Evolutionary conservation across 2,113 vertebrate species (phyloP), one percentile per base, ranked within the genome.

Genomic region (Choloepus hoffmanni): DNA sequence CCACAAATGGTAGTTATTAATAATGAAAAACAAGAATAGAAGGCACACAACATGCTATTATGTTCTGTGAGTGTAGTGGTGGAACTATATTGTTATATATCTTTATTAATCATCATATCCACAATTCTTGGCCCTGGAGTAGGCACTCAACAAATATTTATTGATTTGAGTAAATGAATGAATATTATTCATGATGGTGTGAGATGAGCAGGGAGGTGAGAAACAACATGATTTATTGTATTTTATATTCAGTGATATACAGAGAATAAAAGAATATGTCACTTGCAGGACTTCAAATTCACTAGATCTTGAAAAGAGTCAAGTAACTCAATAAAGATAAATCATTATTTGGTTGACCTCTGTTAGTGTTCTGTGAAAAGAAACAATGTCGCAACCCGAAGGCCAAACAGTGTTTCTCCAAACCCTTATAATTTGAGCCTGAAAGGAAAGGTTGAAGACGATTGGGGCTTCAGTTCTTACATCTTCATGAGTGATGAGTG

Each of bases 21-120:
- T 79, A 58, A 58, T 79, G 93, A 14, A 86, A 95, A 85, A 67
- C 10, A 43, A 65, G 45, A 67, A 73, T 68, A 89, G 30, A 21
- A 55, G 16, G 28, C 30, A 58, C 43, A 65, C 16, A 65, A 14
- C 48, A 23, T 83, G 40, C 73, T 65, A 4, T 85, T 72, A 89
- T 89, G 28, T 93, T 93, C 85, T 85, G 28, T 79, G 48, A 85
- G 28, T 36, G 33, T 6, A 82, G 62, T 11, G 91, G 33, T 48
- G 15, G 8, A 78, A 67, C 3, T 53, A 1, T 53, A 4, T 45
- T 30, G 77, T 48, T 92, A 14, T 76, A 6, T 43, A 12, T 92
- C 19, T 43, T 58, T 74, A 3, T 67, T 83, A 68, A 24, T 24
- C 36, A 83, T 62, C 21, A 43, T 70, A 26, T 23, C 23, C 9